Base-by-base conservation (phyloP, 2,888 invertebrate species). In the Ellobium chinense region DNA sequence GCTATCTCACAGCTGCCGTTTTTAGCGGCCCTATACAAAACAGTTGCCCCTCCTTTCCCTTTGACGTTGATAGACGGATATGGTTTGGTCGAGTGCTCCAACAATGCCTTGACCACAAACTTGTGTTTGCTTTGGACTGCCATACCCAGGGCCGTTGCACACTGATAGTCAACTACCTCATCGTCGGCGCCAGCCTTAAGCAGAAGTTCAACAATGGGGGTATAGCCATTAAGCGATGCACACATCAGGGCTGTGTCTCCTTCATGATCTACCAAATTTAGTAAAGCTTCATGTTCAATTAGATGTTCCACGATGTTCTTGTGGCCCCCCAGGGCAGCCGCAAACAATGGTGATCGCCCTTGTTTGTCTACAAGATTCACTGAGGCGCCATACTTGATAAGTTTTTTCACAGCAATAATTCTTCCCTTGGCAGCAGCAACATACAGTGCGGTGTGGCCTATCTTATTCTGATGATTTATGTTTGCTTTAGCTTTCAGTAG, bases 301-400 rank as follows among this genome's bases (percentile, higher is more conserved):
- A 65, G 65, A 2, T 14, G 27, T 24, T 14, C 27, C 9, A 65
- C 65, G 31, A 65, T 31, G 29, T 27, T 65, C 27, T 31, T 65
- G 27, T 65, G 31, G 9, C 65, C 65, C 21, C 9, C 27, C 18
- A 65, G 9, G 7, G 65, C 21, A 29, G 29, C 31, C 4, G 9
- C 24, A 65, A 65, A 24, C 9, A 65, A 31, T 7, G 65, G 29
- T 2, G 80, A 74, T 18, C 74, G 74, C 2, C 80, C 80, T 1
- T 29, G 37, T 39, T 58, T 39, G 21, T 73, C 74, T 46, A 14
- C 56, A 34, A 66, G 65, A 54, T 80, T 74, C 12, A 87, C 87
- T 62, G 86, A 83, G 1, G 88, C 86, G 27, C 86, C 85, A 5
- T 86, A 87, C 12, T 82, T 68, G 31, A 89, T 79, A 14, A 89